These are phyloP conservation scores for Agrochola circellaris DNA, from an alignment of 2,888 invertebrate genomes.

Conservation along the genomic window DNA sequence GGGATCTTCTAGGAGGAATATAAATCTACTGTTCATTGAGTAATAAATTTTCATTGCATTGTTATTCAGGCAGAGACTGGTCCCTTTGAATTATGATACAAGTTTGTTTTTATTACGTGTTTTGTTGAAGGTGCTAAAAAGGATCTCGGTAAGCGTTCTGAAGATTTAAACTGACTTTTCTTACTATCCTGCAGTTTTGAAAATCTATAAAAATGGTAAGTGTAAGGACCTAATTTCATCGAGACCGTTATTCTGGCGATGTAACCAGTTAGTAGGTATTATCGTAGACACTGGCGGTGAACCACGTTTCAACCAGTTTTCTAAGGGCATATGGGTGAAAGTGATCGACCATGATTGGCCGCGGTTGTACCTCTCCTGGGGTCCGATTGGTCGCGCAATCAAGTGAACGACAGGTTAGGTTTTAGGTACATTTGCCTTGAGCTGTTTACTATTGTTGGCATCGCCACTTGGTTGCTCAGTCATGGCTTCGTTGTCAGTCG, in stretches of 20 bases:
- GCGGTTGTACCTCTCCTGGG: too few species aligned
- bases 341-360: too few species aligned
- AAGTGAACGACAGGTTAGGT: not conserved
- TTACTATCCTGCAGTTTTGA: not conserved
- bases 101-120: constrained; percentile 78
- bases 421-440: not conserved
- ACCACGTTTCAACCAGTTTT: too few species aligned
- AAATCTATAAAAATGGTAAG: not conserved
- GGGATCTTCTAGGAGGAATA: constrained; percentile 72
- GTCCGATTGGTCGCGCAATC: not conserved
- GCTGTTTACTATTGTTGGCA: not conserved
- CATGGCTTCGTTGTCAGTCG: not conserved
- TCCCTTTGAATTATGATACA: constrained; percentile 76
- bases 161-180: constrained; percentile 6
- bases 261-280: not conserved
- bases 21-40: constrained; percentile 76
- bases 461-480: not conserved
- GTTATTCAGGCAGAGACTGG: constrained; percentile 76
- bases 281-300: too few species aligned
- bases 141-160: constrained; percentile 1
- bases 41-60: constrained; percentile 80
- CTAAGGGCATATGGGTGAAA: too few species aligned
- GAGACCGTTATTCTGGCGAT: not conserved
- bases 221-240: not conserved
- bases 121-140: constrained; percentile 57